These are phyloP conservation scores for Pantala flavescens DNA, from an alignment of 1,140 invertebrate genomes.

Conservation along the genomic window DNA sequence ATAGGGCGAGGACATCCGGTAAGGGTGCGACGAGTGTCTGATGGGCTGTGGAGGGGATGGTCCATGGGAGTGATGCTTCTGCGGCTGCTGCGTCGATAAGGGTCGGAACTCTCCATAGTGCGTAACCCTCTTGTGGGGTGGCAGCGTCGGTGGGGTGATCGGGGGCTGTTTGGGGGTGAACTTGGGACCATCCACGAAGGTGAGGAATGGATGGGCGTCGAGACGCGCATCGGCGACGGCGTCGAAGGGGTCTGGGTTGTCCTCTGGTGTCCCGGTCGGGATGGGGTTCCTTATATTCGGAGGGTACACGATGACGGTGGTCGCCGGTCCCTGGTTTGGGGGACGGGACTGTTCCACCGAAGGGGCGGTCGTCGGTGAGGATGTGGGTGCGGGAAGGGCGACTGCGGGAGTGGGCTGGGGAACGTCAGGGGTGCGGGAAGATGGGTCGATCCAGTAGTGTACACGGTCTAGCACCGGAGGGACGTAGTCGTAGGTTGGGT, in stretches of 20 bases:
- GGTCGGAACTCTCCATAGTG: neutral
- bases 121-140: neutral
- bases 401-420: conserved; percentile 33
- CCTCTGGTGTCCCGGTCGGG: neutral
- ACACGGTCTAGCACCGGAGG: conserved; percentile 62
- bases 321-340: neutral
- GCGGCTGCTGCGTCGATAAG: conserved; percentile 12
- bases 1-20: neutral
- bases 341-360: neutral
- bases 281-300: neutral
- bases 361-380: neutral
- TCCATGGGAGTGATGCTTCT: neutral
- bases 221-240: conserved; percentile 29
- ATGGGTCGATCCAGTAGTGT: conserved; percentile 60
- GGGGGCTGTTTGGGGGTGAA: conserved; percentile 28
- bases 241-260: neutral
- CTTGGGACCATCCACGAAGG: conserved; percentile 40
- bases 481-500: conserved; percentile 69
- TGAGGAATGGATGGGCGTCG: conserved; percentile 37
- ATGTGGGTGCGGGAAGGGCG: conserved; percentile 34
- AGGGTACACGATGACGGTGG: neutral
- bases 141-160: conserved; percentile 30
- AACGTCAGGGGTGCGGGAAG: conserved; percentile 34
- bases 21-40: neutral
- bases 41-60: conserved; percentile 2